Evolutionary conservation across 1,140 invertebrate genomes (phyloP).

Genomic region (Drosophila kurseongensis): DNA sequence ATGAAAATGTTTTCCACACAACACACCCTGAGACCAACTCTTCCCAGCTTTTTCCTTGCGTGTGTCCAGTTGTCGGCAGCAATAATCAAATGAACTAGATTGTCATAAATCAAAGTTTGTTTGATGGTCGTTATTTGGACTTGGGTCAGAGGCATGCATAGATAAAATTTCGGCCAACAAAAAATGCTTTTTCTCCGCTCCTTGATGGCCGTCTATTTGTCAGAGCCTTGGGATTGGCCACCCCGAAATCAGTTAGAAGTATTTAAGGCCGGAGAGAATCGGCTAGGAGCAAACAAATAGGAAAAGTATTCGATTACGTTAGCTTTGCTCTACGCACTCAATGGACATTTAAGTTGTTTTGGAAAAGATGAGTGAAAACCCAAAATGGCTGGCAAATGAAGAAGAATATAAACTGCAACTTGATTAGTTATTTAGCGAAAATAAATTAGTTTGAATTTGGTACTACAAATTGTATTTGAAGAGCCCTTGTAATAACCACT

Average conservation of each 20-base stretch:
- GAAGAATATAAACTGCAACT: conserved; percentile 6
- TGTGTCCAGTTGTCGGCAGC: conserved; percentile 37
- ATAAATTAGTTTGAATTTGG: no score
- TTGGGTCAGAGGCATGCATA: conserved; percentile 61
- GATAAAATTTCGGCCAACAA: conserved; percentile 63
- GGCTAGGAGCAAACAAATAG: conserved; percentile 13
- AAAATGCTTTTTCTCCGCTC: conserved; percentile 27
- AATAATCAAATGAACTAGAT: conserved; percentile 79
- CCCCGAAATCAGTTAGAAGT: conserved; percentile 26
- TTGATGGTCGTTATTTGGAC: conserved; percentile 54
- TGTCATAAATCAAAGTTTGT: conserved; percentile 80
- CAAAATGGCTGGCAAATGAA: conserved; percentile 3
- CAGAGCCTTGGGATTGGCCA: conserved; percentile 29
- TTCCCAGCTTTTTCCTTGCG: conserved; percentile 1
- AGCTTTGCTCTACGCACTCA: conserved; percentile 8
- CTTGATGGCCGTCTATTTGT: conserved; percentile 65
- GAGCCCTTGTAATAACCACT: background rate
- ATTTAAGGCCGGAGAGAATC: conserved; percentile 18
- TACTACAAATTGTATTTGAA: background rate
- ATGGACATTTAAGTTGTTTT: conserved; percentile 23
- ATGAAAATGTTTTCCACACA: conserved; percentile 72
- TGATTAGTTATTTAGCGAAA: conserved; percentile 24
- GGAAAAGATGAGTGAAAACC: background rate
- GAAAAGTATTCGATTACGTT: conserved; percentile 49
- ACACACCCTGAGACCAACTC: conserved; percentile 1